phyloP scores from a whole-genome alignment of 92 coral and sea anemone genomes.

The Bergia sp. region DNA sequence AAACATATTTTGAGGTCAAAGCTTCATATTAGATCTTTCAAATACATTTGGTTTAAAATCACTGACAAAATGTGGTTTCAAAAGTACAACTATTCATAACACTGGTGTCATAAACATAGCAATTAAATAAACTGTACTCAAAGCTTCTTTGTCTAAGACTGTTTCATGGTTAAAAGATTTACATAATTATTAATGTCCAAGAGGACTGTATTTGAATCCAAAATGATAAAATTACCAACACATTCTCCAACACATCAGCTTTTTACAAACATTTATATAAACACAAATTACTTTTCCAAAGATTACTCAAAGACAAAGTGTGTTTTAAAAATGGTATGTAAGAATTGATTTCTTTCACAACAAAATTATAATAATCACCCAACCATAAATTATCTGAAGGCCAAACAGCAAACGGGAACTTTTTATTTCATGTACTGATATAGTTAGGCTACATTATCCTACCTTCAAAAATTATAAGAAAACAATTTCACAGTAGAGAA shows the following conservation, averaged over 20 bases:
- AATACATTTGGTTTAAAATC: background rate
- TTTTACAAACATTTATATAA: background rate
- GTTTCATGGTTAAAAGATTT: conserved; percentile 50
- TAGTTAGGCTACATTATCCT: background rate
- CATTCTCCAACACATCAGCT: background rate
- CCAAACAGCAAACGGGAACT: conserved; percentile 22
- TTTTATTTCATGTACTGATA: background rate
- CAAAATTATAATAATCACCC: conserved; percentile 31
- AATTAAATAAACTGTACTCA: conserved; percentile 47
- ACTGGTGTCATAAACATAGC: conserved; percentile 39
- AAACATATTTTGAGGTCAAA: conserved; percentile 36
- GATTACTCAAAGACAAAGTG: background rate
- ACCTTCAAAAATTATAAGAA: background rate
- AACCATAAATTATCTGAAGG: conserved; percentile 16
- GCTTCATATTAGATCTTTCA: background rate
- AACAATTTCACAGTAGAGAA: background rate
- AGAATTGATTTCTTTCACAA: background rate
- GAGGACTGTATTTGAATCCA: conserved; percentile 9
- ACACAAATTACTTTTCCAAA: background rate
- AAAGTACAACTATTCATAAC: conserved; percentile 9
- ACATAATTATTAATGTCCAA: conserved; percentile 26
- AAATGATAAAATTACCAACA: conserved; percentile 14
- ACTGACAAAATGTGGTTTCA: conserved; percentile 8
- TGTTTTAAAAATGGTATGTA: background rate
- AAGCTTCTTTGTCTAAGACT: conserved; percentile 38